Evolutionary conservation across 2,113 vertebrate species (phyloP), one percentile per base, ranked within the genome.

Genomic region (Collichthys lucidus): DNA sequence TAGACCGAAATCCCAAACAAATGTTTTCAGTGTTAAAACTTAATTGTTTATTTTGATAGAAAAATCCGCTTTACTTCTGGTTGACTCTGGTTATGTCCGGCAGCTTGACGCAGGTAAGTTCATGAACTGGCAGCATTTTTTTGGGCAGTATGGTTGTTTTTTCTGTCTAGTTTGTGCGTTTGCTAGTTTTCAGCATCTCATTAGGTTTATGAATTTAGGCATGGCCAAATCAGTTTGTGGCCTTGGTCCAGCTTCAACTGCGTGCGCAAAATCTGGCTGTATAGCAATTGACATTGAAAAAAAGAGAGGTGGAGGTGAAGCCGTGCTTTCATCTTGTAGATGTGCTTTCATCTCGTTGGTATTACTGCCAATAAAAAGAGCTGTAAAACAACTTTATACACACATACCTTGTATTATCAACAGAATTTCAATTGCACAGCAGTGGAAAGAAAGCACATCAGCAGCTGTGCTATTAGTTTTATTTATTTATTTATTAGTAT

Each of bases 81-180:
- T 50, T 20, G 7, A 15, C 22, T 70, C 7, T 42, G 22, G 31
- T 46, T 31, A 71, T 29, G 14, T 56, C 2, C 5, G 19, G 14
- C 4, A 55, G 29, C 69, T 74, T 80, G 61, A 80, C 31, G 11
- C 55, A 68, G 17, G 20, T 60, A 46, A 46, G 19, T 40, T 42
- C 7, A 35, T 4, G 2, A 29, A 35, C 35, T 10, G 26, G 55
- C 24, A 26, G 53, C 12, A 56, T 24, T 22, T 14, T n/a, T 14
- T 12, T 7, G 53, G 11, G 11, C 4, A 24, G 22, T 10, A 26
- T 24, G 24, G 55, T 6, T 7, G 2, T 16, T 29, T 59, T 29
- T 59, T 29, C 24, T 57, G 24, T 16, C 10, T 11, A 20, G 10
- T 40, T n/a, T 4, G 10, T 62, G 4, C 19, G 16, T 62, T 19